Base-by-base conservation (phyloP, 2,888 invertebrate species). In the Fissipunctia ypsillon region DNA sequence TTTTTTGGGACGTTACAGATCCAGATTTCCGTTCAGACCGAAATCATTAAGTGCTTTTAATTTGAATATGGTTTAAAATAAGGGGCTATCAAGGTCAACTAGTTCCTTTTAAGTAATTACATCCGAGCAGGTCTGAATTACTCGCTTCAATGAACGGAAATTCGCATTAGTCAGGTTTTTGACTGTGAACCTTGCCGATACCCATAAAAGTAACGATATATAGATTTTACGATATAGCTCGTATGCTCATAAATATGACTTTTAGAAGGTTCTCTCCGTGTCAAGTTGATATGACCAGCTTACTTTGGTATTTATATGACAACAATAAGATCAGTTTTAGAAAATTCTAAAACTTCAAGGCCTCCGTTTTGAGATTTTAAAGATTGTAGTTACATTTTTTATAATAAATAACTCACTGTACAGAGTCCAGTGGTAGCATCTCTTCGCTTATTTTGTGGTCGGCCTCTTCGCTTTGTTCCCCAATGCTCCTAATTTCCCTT, bases 401-500 rank as follows among this genome's bases (percentile, higher is more conserved):
- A 64, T 35, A 67, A 35, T 68, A 70, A 65, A 69, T 69, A 75
- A 66, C 57, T 78, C 83, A 66, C 71, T 28, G 12, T 41, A 64
- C 56, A 48, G 66, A 76, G 73, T 73, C 52, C 80, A 72, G 63
- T 84, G 57, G 86, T 87, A 86, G 73, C 68, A 72, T 72, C 73
- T 60, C 71, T 68, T 57, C 66, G 78, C 68, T 78, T 87, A 87
- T 88, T 86, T 87, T 84, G 90, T 84, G 88, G 88, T 85, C 79
- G 86, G 83, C 84, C 86, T 80, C 73, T 84, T 76, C 80, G 65
- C 78, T 88, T 88, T 88, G 83, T 87, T 87, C 87, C 60, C 78
- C 76, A 83, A 84, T 84, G 83, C 80, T 81, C 77, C 85, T 88
- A 88, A 90, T 91, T 91, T 90, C 80, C 84, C 81, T 90, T 90